These are phyloP conservation scores for Apoda limacodes DNA, from an alignment of 2,888 invertebrate species.

Conservation along the genomic window DNA sequence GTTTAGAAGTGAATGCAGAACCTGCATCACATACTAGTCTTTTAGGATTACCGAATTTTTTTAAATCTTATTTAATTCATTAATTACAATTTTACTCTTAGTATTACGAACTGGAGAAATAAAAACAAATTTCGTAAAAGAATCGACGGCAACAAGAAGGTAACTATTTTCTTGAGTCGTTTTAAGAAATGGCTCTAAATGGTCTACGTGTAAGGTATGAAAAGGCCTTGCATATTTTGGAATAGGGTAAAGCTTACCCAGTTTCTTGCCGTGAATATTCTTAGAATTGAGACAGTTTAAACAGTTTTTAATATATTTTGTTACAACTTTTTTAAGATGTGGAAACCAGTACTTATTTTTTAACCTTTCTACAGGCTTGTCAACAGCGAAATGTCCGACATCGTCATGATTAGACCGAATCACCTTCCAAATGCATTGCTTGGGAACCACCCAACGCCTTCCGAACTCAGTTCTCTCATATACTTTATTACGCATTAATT, in stretches of 20 bases:
- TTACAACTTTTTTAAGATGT: slow-evolving; percentile 15
- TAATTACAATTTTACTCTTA: too few relatives aligned
- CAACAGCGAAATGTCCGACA: slow-evolving; percentile 19
- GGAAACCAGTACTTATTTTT: slow-evolving; percentile 21
- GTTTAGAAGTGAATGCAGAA: too few relatives aligned
- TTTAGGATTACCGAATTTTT: slow-evolving; percentile 21
- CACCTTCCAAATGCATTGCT: slow-evolving; percentile 17
- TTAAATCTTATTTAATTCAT: slow-evolving; percentile 19
- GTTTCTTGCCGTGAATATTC: slow-evolving; percentile 18
- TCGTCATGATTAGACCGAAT: slow-evolving; percentile 16
- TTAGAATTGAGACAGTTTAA: too few relatives aligned
- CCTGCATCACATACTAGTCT: slow-evolving; percentile 22
- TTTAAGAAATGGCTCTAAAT: slow-evolving; percentile 20
- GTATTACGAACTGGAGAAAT: too few relatives aligned
- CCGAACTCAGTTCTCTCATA: slow-evolving; percentile 19
- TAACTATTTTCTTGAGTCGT: slow-evolving; percentile 18
- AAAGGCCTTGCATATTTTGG: too few relatives aligned
- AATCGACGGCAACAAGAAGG: slow-evolving; percentile 18
- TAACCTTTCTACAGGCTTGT: slow-evolving; percentile 22
- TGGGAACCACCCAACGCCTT: slow-evolving; percentile 22
- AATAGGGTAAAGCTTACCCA: slow-evolving; percentile 15
- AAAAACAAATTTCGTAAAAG: too few relatives aligned
- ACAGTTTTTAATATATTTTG: slow-evolving; percentile 21
- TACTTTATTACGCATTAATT: slow-evolving; percentile 15
- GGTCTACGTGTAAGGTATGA: too few relatives aligned